phyloP scores from a whole-genome alignment of 2,888 invertebrate species.

The Stomorhina lunata region DNA sequence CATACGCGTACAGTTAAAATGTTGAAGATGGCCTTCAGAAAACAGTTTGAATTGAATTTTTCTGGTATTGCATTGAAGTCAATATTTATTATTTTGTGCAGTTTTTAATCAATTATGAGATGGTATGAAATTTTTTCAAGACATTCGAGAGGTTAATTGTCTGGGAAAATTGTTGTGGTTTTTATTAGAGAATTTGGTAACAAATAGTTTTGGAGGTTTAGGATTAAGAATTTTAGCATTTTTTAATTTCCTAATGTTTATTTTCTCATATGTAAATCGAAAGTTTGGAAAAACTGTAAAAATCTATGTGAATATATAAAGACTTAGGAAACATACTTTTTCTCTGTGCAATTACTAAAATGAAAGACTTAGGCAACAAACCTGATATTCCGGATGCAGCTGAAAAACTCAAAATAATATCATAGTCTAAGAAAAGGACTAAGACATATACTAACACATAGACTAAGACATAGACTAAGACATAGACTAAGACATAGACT shows the following conservation, averaged over 20 bases:
- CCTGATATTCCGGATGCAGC: neutral
- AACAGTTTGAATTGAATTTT: conserved; percentile 14
- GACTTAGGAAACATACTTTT: neutral
- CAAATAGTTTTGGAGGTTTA: neutral
- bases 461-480: no score
- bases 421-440: no score
- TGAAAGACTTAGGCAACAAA: conserved; percentile 21
- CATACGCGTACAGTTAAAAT: conserved; percentile 52
- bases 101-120: conserved; percentile 40
- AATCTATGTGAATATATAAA: neutral
- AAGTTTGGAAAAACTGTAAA: neutral
- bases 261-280: no score
- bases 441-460: no score
- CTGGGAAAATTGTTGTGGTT: neutral
- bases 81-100: conserved; percentile 4
- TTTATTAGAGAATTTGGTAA: neutral
- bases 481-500: no score
- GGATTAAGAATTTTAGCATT: neutral
- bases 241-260: no score
- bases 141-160: neutral
- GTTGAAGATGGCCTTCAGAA: conserved; percentile 52
- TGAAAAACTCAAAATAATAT: no score
- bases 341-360: neutral
- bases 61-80: no score
- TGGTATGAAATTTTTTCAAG: neutral